Evolutionary conservation across 2,113 vertebrate genomes (phyloP), one percentile per base, ranked within the genome.

Genomic region (Corynorhinus townsendii): DNA sequence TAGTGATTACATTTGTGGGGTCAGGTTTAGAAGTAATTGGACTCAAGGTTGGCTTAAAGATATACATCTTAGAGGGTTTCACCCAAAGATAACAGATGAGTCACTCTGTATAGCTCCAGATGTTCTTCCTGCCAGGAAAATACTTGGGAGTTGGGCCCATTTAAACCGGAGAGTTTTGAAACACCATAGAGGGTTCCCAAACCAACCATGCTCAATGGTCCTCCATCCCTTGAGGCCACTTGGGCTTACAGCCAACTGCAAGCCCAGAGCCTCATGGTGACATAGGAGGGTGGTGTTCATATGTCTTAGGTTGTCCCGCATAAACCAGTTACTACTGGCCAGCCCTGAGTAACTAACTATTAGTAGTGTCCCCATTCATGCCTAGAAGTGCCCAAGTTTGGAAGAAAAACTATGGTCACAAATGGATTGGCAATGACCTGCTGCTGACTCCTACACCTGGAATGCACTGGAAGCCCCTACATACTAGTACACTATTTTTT

Each of bases 131-230:
- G 10, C 52, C 28, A 82, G 66, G 83, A 80, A 20, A 91, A 52
- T 77, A 59, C 22, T 40, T 82, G 82, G 77, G 7, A 17, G 19
- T 86, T 4, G 10, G 30, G 15, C 30, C 64, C 79, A 17, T n/a
- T 90, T 35, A 90, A 81, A 54, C 28, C 38, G 68, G 47, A 35
- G 84, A 77, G 19, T 88, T 94, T 64, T 84, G 87, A 94, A 96
- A 95, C 49, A 64, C 11, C 33, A 24, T 28, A 66, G 47, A 95
- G 12, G 22, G 1, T 40, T 96, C 86, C 47, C 84, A 93, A 69
- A 76, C 76, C 66, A 81, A 43, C 68, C 75, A 92, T 95, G n/a
- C 75, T 94, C 91, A 75, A 10, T 38, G 56, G 40, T 72, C 66
- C 33, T 94, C 45, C n/a, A 88, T 69, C 72, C 28, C 35, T 52